phyloP scores from a whole-genome alignment of 2,113 vertebrate species.

The Notiomystis cincta region DNA sequence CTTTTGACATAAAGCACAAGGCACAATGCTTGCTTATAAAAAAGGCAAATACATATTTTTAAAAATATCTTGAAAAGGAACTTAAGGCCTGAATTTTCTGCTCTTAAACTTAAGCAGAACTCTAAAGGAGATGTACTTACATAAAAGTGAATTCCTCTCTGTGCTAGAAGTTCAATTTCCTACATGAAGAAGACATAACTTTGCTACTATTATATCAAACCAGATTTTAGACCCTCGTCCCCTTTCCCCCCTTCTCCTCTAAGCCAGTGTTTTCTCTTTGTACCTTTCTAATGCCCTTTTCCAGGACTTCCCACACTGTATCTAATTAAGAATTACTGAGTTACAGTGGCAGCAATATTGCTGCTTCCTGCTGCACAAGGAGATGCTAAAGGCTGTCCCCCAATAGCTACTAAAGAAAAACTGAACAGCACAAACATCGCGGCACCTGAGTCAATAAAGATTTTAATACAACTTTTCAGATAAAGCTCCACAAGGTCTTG shows the following conservation, averaged over 20 bases:
- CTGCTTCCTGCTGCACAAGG: neutral
- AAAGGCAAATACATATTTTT: neutral
- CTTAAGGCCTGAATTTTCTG: neutral
- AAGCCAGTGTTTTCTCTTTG: neutral
- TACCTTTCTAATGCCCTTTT: neutral
- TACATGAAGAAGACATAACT: neutral
- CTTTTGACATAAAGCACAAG: neutral
- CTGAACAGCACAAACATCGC: slow-evolving; percentile 24
- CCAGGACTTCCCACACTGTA: neutral
- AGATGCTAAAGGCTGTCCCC: slow-evolving; percentile 1
- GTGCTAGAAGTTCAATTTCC: neutral
- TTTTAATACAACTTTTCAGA: slow-evolving; percentile 24
- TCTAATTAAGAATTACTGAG: neutral
- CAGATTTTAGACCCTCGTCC: neutral
- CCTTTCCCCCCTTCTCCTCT: neutral
- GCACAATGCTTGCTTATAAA: neutral
- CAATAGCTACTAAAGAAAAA: slow-evolving; percentile 17
- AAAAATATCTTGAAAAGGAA: neutral
- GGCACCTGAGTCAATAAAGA: slow-evolving; percentile 64
- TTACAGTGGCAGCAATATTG: slow-evolving; percentile 1
- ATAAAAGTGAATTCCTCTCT: neutral
- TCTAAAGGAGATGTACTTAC: neutral
- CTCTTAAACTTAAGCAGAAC: neutral
- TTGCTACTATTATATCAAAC: neutral
- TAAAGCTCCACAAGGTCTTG: slow-evolving; percentile 17